Percentiles rank a stretch among this genome's conserved stretches.
Evolutionary conservation across 2,888 invertebrate species (phyloP).

Genomic region (Cylloceria caligata): DNA sequence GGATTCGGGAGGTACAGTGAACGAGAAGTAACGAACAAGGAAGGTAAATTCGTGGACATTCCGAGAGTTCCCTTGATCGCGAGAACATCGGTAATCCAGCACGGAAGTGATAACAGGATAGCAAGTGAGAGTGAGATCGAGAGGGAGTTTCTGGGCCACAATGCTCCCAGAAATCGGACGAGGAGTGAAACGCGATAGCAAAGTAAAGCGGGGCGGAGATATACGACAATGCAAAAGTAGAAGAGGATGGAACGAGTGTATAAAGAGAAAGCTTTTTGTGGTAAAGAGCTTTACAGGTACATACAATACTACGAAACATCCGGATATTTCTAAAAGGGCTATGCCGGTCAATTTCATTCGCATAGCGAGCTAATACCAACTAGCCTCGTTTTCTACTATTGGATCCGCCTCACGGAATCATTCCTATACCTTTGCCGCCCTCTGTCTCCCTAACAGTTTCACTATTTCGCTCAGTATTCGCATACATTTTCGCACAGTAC

Average conservation of each 20-base stretch:
- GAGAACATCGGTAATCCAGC: slow-evolving; percentile 37
- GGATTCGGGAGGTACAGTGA: slow-evolving; percentile 11
- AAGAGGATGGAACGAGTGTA: slow-evolving; percentile 12
- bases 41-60: slow-evolving; percentile 32
- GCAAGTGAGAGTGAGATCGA: slow-evolving; percentile 11
- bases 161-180: not conserved
- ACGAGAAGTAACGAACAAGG: slow-evolving; percentile 29
- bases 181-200: slow-evolving; percentile 1
- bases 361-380: slow-evolving; percentile 12
- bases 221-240: slow-evolving; percentile 20
- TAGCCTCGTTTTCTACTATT: not conserved
- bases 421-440: slow-evolving; percentile 19
- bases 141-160: not conserved
- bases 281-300: not conserved
- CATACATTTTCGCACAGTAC: slow-evolving; percentile 31
- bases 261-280: slow-evolving; percentile 35
- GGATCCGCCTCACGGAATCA: slow-evolving; percentile 8
- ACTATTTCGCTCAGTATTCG: slow-evolving; percentile 46
- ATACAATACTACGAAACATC: slow-evolving; percentile 21
- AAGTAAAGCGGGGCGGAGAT: slow-evolving; percentile 3
- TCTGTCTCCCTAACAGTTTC: not conserved
- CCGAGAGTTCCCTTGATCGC: slow-evolving; percentile 44
- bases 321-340: slow-evolving; percentile 43
- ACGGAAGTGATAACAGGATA: slow-evolving; percentile 40
- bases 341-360: slow-evolving; percentile 48